A percentile compares a stretch with the other conserved stretches of the same genome.
These are phyloP conservation scores for Orchesella cincta DNA, from an alignment of 1,140 invertebrate species.

Conservation along the genomic window DNA sequence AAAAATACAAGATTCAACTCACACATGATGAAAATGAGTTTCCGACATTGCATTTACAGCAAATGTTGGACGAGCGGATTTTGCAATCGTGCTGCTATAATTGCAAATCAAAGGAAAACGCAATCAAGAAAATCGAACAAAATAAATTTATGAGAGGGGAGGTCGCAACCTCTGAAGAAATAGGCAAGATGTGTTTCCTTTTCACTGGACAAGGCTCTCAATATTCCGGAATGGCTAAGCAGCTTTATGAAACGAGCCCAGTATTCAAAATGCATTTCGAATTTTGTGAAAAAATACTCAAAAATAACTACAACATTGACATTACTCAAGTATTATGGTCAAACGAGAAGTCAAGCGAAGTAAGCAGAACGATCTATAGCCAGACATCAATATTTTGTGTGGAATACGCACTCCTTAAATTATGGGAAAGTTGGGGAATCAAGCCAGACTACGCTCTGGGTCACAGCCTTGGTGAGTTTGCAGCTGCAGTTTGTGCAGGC, in stretches of 20 bases:
- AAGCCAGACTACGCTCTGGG: conserved; percentile 33
- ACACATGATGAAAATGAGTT: not conserved
- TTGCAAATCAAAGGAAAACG: conserved; percentile 16
- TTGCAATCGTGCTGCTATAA: not conserved
- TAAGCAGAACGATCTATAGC: no score
- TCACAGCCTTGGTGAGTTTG: conserved; percentile 45
- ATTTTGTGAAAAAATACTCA: conserved; percentile 19
- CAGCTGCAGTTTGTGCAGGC: conserved; percentile 30
- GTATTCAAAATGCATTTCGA: conserved; percentile 32
- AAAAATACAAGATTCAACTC: not conserved
- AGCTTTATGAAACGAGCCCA: no score
- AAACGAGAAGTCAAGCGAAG: not conserved
- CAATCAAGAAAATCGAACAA: conserved; percentile 16
- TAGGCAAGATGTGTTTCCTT: no score
- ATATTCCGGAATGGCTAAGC: no score
- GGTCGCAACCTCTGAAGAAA: no score
- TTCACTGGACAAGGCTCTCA: no score
- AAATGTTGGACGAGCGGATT: no score
- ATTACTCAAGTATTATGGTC: not conserved
- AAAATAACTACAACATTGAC: not conserved
- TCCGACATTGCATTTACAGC: no score
- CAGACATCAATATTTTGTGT: no score
- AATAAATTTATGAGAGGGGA: no score
- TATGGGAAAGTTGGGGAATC: no score
- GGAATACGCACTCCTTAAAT: no score